phyloP scores from a whole-genome alignment of 1,140 invertebrate genomes.

The Diorhabda elongata region DNA sequence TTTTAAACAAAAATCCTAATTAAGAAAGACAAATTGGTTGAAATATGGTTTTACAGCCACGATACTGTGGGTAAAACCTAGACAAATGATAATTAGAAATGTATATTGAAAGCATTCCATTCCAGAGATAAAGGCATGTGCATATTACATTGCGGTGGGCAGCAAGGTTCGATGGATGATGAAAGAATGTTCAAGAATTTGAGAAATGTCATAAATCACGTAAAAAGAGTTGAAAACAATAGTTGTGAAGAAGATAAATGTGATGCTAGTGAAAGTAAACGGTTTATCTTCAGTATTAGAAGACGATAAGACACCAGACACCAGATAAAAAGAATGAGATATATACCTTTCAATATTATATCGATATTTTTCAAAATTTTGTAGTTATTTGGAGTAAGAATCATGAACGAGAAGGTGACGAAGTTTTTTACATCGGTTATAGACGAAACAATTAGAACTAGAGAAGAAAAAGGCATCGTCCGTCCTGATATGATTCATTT shows the following conservation, averaged over 20 bases:
- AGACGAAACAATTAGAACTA: conserved; percentile 38
- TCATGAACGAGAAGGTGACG: conserved; percentile 21
- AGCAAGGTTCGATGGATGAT: too few species aligned
- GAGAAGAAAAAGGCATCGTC: conserved; percentile 44
- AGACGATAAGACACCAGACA: not conserved
- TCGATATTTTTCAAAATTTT: conserved; percentile 10
- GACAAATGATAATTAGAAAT: too few species aligned
- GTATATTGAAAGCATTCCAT: too few species aligned
- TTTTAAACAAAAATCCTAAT: too few species aligned
- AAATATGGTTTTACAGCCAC: too few species aligned
- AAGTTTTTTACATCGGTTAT: conserved; percentile 39
- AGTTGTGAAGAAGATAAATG: not conserved
- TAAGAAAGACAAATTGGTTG: too few species aligned
- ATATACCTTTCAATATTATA: conserved; percentile 14
- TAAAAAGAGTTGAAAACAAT: not conserved
- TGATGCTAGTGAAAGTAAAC: not conserved
- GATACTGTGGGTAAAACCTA: too few species aligned
- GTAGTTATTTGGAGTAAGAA: conserved; percentile 13
- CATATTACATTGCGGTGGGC: too few species aligned
- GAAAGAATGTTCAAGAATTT: too few species aligned
- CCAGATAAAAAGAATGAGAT: conserved; percentile 16
- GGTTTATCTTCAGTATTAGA: not conserved
- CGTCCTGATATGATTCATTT: conserved; percentile 48
- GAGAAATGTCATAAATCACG: too few species aligned
- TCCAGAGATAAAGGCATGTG: too few species aligned